phyloP scores from a whole-genome alignment of 2,888 invertebrate species.

The Amphipoea lucens region DNA sequence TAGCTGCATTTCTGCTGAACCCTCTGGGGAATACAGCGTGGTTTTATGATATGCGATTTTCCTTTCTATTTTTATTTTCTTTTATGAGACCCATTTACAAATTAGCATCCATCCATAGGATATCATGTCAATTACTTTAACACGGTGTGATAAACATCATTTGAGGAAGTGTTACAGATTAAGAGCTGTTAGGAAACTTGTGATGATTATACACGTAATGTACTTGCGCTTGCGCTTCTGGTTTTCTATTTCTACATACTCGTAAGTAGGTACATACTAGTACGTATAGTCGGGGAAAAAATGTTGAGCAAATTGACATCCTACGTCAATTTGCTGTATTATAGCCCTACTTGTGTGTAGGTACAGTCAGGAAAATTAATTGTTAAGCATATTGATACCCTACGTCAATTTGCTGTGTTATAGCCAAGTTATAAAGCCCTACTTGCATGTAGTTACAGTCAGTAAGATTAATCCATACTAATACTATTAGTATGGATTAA shows the following conservation, averaged over 20 bases:
- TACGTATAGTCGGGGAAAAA: background rate
- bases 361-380: too few relatives aligned
- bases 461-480: too few relatives aligned
- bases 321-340: background rate
- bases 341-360: too few relatives aligned
- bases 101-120: conserved; percentile 32
- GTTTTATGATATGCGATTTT: too few relatives aligned
- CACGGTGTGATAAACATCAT: conserved; percentile 66
- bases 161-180: conserved; percentile 65
- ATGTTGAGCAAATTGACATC: background rate
- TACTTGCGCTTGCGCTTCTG: conserved; percentile 59
- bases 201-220: conserved; percentile 57
- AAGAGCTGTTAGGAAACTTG: conserved; percentile 53
- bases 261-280: background rate
- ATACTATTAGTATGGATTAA: too few relatives aligned
- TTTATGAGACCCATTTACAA: conserved; percentile 17
- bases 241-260: conserved; percentile 59
- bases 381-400: too few relatives aligned
- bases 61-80: background rate
- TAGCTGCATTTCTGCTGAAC: too few relatives aligned
- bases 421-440: too few relatives aligned
- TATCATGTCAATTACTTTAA: conserved; percentile 49
- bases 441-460: too few relatives aligned
- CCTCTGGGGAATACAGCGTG: too few relatives aligned
- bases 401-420: too few relatives aligned